Evolutionary conservation across 2,113 vertebrate species (phyloP), one percentile per base, ranked within the genome.

Genomic region (Chloroceryle aenea): DNA sequence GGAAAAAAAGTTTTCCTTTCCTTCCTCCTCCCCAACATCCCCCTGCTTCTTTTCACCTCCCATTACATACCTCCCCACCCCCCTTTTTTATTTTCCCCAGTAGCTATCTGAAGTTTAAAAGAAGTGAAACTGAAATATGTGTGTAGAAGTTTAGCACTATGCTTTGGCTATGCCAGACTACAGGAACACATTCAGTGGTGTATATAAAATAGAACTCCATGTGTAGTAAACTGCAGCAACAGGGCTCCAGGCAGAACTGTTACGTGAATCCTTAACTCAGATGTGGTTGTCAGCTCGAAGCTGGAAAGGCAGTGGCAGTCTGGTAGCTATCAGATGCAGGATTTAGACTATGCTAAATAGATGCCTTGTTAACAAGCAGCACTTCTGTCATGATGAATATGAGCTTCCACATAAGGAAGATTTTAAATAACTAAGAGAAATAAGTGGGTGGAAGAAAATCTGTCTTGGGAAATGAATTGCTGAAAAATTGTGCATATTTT

Each of bases 401-500:
- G 42, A 92, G 16, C 40, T 85, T 84, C 40, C 36, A 78, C 2
- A 0, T 81, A 72, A 74, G 52, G 47, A 52, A 63, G 25, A 6
- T 92, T 58, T 93, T 80, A 95, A 96, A 71, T 90, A 77, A 86
- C 96, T 94, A 84, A 90, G 38, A 1, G 8, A 92, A 95, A 42
- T 93, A 83, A 79, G 80, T 78, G 58, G 58, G 82, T 90, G 85
- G 89, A 89, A 95, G 30, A 92, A 97, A 97, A 87, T 91, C 86
- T 95, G 69, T 36, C 74, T 95, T 88, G n/a, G 59, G 45, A 90
- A 93, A 81, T 71, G 26, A 96, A 87, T 56, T 87, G 47, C 48
- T 87, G 78, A 81, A 92, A 91, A 76, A 83, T 2, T 5, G 15
- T 74, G 38, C 15, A 2, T 64, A 12, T 73, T 77, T 85, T 55